Conservation (phyloP, 2,113 vertebrate genomes). For the Strix uralensis region DNA sequence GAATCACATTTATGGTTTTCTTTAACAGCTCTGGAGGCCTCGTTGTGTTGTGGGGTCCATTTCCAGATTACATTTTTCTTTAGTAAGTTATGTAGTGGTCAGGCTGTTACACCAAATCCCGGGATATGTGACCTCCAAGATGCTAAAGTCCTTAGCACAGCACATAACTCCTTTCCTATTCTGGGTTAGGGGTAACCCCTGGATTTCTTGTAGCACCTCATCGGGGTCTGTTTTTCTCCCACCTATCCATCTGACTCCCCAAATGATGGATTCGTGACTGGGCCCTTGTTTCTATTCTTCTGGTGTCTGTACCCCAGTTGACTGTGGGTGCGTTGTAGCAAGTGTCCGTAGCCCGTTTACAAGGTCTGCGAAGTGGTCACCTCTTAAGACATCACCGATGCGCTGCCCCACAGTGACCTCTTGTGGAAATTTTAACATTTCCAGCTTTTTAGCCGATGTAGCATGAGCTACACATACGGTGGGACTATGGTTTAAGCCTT, state of each 20-base stretch:
- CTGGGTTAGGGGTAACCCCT: neutral
- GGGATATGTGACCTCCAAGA: neutral
- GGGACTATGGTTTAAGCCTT: neutral
- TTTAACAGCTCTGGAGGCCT: neutral
- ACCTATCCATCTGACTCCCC: neutral
- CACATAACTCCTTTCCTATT: neutral
- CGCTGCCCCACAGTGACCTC: constrained; percentile 23
- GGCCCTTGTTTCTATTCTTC: neutral
- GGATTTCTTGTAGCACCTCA: neutral
- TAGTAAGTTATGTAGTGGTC: neutral
- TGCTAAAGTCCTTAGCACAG: neutral
- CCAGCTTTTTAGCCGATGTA: neutral
- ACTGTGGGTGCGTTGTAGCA: neutral
- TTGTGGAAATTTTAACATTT: constrained; percentile 1
- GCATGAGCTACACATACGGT: fast-evolving
- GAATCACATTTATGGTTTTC: neutral
- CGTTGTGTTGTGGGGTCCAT: neutral
- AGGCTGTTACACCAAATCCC: neutral
- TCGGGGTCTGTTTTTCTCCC: neutral
- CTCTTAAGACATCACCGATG: neutral
- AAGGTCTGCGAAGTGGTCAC: fast-evolving
- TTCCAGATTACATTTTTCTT: neutral
- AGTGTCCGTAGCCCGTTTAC: fast-evolving
- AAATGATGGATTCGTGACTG: neutral
- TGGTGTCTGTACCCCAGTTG: neutral